These are phyloP conservation scores for Meliscaeva auricollis DNA, from an alignment of 2,888 invertebrate species.

Conservation along the genomic window DNA sequence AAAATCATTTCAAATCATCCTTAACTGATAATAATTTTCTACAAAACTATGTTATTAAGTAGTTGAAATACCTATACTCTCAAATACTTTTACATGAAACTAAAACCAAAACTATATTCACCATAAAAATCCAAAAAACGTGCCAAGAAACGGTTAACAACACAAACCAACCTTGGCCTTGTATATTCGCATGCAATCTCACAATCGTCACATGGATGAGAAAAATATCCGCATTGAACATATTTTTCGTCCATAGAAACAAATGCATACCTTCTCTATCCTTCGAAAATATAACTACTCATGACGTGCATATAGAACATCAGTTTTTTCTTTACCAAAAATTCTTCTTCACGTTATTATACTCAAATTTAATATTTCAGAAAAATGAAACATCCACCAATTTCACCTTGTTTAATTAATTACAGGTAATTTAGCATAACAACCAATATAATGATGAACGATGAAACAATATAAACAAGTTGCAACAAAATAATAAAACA, in stretches of 20 bases:
- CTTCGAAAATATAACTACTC: neutral
- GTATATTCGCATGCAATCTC: conserved; percentile 15
- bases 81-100: neutral
- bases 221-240: conserved; percentile 28
- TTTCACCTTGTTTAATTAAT: no score
- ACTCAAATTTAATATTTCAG: no score
- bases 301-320: neutral
- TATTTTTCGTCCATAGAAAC: neutral
- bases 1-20: neutral
- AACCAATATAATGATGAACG: no score
- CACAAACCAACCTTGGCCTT: conserved; percentile 19
- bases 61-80: no score
- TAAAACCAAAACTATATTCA: neutral
- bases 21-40: neutral
- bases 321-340: neutral
- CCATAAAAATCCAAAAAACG: neutral
- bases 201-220: conserved; percentile 6
- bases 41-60: no score
- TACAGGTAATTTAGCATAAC: no score
- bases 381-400: neutral
- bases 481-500: no score
- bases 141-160: neutral
- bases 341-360: no score
- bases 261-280: neutral
- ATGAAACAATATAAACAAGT: conserved; percentile 16